A percentile compares a stretch with the other conserved stretches of the same genome.
Conservation (phyloP, 2,113 vertebrate species). For the Opisthocomus hoazin region DNA sequence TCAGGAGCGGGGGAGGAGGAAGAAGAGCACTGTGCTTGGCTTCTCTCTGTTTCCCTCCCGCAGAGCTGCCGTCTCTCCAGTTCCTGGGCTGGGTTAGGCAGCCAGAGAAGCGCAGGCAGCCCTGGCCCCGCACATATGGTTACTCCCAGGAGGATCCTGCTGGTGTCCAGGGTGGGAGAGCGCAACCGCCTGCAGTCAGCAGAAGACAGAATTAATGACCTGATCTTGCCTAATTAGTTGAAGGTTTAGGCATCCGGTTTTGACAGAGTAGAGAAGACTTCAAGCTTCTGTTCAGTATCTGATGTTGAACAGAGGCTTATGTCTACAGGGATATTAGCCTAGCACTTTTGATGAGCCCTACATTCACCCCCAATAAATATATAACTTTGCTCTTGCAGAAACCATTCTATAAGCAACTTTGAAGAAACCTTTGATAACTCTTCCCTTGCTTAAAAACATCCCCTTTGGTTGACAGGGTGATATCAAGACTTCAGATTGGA, state of each 20-base stretch:
- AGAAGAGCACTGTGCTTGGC: background rate
- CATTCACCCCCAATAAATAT: slow-evolving; percentile 1
- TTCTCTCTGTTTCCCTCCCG: background rate
- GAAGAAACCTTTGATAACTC: slow-evolving; percentile 43
- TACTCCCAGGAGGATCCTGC: background rate
- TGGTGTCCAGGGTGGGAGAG: background rate
- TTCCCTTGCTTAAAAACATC: slow-evolving; percentile 23
- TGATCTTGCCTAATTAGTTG: slow-evolving; percentile 18
- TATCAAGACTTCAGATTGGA: slow-evolving; percentile 33
- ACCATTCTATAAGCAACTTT: slow-evolving; percentile 14
- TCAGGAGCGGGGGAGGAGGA: background rate
- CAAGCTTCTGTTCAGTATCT: background rate
- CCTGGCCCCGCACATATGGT: rapidly evolving
- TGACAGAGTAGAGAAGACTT: background rate
- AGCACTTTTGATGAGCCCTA: slow-evolving; percentile 13
- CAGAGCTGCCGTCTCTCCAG: background rate
- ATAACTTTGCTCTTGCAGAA: background rate
- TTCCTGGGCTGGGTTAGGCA: background rate
- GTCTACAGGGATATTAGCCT: background rate
- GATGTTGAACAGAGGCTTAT: background rate
- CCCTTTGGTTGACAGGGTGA: background rate
- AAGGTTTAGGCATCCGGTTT: background rate
- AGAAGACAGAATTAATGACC: background rate
- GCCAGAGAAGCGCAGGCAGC: background rate
- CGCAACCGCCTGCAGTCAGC: background rate